phyloP scores from a whole-genome alignment of 30 jellyfish, hydroid and myxozoan genomes.

The Clytia hemisphaerica region DNA sequence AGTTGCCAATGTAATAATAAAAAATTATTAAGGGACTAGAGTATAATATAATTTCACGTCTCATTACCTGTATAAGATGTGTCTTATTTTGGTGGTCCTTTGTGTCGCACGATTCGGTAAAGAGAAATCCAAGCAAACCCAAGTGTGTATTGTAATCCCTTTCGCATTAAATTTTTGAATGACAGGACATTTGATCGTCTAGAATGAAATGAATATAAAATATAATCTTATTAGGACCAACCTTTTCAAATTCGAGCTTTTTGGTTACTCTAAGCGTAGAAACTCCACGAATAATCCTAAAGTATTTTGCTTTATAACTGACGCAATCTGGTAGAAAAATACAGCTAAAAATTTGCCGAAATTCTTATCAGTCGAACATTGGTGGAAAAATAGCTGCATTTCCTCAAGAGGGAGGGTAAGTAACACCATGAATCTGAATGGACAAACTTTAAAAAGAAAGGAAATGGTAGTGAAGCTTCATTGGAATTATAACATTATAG shows the following conservation, averaged over 20 bases:
- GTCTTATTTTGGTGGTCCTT: conserved; percentile 46
- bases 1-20: not conserved
- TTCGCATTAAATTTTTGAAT: conserved; percentile 68
- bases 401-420: no score
- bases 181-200: conserved; percentile 65
- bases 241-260: not conserved
- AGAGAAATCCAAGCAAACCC: conserved; percentile 80
- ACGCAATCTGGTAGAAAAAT: not conserved
- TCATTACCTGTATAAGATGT: conserved; percentile 70
- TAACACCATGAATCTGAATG: no score
- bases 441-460: no score
- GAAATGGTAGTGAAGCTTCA: no score
- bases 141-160: conserved; percentile 83
- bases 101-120: conserved; percentile 49
- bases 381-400: no score
- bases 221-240: not conserved
- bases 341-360: no score
- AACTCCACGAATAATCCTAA: not conserved
- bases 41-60: not conserved
- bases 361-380: no score
- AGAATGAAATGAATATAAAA: not conserved
- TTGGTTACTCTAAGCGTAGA: no score
- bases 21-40: not conserved
- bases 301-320: not conserved
- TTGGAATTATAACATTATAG: no score